Evolutionary conservation across 2,113 vertebrate genomes (phyloP), one percentile per base, ranked within the genome.

Genomic region (Castor canadensis): DNA sequence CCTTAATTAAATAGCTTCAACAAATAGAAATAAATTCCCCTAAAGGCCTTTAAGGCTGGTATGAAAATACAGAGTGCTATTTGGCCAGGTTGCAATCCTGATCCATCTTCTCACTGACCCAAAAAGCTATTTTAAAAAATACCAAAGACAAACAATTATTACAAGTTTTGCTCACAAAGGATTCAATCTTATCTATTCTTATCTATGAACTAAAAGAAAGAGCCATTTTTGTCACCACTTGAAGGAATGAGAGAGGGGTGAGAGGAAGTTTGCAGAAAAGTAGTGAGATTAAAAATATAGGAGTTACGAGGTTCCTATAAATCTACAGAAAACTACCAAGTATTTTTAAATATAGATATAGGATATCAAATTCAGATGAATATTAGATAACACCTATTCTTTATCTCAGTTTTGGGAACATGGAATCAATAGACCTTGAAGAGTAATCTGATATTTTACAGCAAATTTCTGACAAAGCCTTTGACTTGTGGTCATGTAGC

Each of bases 111-210:
- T 83, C 9, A 9, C 28, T 93, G 58, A 90, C 38, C 60, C 8
- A 1, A 43, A 47, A 79, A 76, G 45, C n/a, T 75, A 35, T 94
- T 64, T 67, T 85, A 45, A 32, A 71, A 45, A 40, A 26, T 6
- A 4, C 16, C 45, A 93, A 76, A 93, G 83, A 45, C 28, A 88
- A 89, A 89, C 6, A 64, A 20, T 76, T 86, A 89, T 91, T 91
- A 30, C 19, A 93, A 75, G 24, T 80, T 83, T 79, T 4, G 30
- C 67, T 93, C 49, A 79, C 3, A 38, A 38, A 76, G 15, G 28
- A 54, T 52, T 17, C 19, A 22, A n/a, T n/a, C n/a, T n/a, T n/a
- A n/a, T 6, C 40, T 13, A 45, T 58, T 43, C 9, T 38, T 69
- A 40, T 30, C 11, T 17, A 62, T 9, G 30, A 47, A 66, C 4